These are phyloP conservation scores for Mustela lutreola DNA, from an alignment of 2,113 vertebrate species.

Conservation along the genomic window DNA sequence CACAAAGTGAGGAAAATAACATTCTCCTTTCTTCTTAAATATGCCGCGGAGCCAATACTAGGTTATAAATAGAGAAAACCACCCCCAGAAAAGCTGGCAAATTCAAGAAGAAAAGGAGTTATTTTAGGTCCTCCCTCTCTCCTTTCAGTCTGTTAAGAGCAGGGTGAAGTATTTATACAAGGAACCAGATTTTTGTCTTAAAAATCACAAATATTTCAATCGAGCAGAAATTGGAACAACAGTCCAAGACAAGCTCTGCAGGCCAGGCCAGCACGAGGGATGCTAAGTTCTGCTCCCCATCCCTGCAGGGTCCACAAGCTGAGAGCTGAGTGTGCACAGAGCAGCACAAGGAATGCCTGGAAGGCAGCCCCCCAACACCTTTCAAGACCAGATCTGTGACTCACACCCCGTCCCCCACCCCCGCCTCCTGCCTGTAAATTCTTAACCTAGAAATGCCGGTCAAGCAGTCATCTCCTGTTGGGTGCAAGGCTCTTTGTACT, in stretches of 20 bases:
- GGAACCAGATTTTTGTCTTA: slow-evolving; percentile 69
- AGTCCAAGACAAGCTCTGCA: slow-evolving; percentile 3
- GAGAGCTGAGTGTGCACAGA: neutral
- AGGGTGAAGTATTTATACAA: slow-evolving; percentile 41
- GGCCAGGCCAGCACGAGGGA: neutral
- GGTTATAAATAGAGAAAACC: slow-evolving; percentile 75
- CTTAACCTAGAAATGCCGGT: slow-evolving; percentile 65
- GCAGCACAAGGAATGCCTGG: neutral
- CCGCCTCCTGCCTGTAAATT: neutral
- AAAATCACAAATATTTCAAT: slow-evolving; percentile 76
- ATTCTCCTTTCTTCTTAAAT: slow-evolving; percentile 74
- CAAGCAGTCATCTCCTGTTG: neutral
- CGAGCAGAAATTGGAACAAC: slow-evolving; percentile 8
- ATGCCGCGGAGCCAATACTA: slow-evolving; percentile 66
- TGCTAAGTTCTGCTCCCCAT: neutral
- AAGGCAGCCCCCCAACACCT: neutral
- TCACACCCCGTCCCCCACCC: neutral
- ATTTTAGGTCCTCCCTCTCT: neutral
- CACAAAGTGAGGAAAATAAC: slow-evolving; percentile 69
- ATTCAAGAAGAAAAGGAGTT: slow-evolving; percentile 44
- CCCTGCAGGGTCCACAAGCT: neutral
- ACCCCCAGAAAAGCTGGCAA: slow-evolving; percentile 67
- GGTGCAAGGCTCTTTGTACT: slow-evolving; percentile 20
- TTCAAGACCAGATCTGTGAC: neutral
- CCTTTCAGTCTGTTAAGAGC: neutral